Evolutionary conservation across 2,888 invertebrate species (phyloP).

Genomic region (Teinopalpus imperialis): DNA sequence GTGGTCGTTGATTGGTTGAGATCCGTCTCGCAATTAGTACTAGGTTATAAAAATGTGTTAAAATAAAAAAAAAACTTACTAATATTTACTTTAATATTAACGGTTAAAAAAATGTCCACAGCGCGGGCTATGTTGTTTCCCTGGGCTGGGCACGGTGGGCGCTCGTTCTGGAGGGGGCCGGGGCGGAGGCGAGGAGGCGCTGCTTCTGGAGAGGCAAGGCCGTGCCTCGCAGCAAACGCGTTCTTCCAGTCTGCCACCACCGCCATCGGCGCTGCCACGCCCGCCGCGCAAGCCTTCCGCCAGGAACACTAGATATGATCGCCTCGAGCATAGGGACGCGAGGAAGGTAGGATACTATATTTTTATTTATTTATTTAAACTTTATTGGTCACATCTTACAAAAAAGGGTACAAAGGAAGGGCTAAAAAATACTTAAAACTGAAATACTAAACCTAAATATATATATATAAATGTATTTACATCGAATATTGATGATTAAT

Average conservation of each 20-base stretch:
- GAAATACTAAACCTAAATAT: too few relatives aligned
- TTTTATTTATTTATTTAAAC: too few relatives aligned
- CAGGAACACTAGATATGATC: conserved; percentile 84
- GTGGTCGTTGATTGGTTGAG: too few relatives aligned
- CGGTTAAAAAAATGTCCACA: conserved; percentile 51
- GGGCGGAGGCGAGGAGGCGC: conserved; percentile 85
- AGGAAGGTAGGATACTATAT: conserved; percentile 53
- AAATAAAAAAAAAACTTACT: too few relatives aligned
- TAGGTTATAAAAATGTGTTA: too few relatives aligned
- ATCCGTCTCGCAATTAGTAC: too few relatives aligned
- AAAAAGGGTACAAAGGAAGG: too few relatives aligned
- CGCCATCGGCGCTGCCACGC: conserved; percentile 87
- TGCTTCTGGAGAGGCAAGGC: conserved; percentile 89
- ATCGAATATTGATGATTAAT: too few relatives aligned
- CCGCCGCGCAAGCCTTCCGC: conserved; percentile 84
- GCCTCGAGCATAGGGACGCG: conserved; percentile 75
- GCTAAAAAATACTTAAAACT: too few relatives aligned
- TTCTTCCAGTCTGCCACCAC: conserved; percentile 85
- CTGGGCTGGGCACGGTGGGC: conserved; percentile 61
- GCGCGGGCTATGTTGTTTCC: conserved; percentile 94
- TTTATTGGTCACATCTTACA: too few relatives aligned
- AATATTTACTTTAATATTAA: too few relatives aligned
- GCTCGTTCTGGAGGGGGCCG: conserved; percentile 71
- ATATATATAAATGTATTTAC: too few relatives aligned
- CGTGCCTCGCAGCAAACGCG: conserved; percentile 89